phyloP scores from a whole-genome alignment of 2,888 invertebrate species.

The Exephanes ischioxanthus region DNA sequence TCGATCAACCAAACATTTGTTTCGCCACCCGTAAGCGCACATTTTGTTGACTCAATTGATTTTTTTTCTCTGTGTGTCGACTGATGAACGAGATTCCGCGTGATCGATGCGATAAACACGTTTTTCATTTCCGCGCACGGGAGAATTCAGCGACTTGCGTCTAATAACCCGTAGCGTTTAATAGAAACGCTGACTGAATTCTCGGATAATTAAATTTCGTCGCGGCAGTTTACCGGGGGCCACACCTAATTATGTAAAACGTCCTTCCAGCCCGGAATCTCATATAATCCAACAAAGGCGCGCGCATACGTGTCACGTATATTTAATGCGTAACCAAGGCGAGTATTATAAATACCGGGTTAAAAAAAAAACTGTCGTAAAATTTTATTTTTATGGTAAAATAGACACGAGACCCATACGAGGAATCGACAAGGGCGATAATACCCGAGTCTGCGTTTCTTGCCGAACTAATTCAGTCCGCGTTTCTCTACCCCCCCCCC shows the following conservation, averaged over 20 bases:
- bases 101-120: too few relatives aligned
- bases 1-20: too few relatives aligned
- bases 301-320: conserved; percentile 17
- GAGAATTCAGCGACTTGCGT: not conserved
- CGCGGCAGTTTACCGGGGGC: conserved; percentile 21
- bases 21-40: too few relatives aligned
- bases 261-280: conserved; percentile 21
- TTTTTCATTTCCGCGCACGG: too few relatives aligned
- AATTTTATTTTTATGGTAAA: conserved; percentile 54
- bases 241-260: conserved; percentile 47
- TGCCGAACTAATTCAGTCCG: conserved; percentile 47
- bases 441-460: conserved; percentile 46
- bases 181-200: not conserved
- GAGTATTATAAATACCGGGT: not conserved
- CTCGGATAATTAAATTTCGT: conserved; percentile 56
- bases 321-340: conserved; percentile 29
- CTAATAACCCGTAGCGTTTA: not conserved
- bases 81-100: too few relatives aligned
- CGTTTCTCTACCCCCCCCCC: conserved; percentile 39
- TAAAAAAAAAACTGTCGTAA: conserved; percentile 32
- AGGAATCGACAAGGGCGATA: conserved; percentile 62
- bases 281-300: conserved; percentile 51
- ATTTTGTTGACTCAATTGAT: too few relatives aligned
- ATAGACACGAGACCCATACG: conserved; percentile 53
- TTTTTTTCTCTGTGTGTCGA: too few relatives aligned